phyloP scores from a whole-genome alignment of 2,888 invertebrate species.

The Nephrotoma appendiculata region DNA sequence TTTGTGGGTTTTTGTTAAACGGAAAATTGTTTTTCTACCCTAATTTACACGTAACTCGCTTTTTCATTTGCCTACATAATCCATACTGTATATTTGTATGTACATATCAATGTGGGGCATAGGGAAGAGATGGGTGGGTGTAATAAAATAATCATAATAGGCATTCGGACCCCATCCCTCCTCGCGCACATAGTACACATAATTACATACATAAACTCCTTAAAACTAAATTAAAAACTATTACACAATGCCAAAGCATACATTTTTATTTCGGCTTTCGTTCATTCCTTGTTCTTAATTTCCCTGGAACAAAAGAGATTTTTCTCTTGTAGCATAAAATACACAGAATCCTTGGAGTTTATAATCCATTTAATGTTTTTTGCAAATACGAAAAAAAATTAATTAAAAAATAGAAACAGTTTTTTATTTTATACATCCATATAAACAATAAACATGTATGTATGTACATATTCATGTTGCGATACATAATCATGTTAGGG shows the following conservation, averaged over 20 bases:
- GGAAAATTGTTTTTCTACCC: background rate
- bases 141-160: background rate
- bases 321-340: background rate
- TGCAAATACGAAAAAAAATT: background rate
- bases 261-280: background rate
- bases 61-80: background rate
- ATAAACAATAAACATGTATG: background rate
- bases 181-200: background rate
- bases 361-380: background rate
- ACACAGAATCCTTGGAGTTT: background rate
- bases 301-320: background rate
- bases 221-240: background rate
- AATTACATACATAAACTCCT: background rate
- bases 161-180: background rate
- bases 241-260: background rate
- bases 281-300: background rate
- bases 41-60: background rate
- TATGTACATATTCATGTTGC: background rate
- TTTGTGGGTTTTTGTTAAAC: background rate
- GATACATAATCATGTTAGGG: background rate
- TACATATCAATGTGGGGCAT: background rate
- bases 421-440: background rate
- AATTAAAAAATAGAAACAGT: background rate
- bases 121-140: background rate
- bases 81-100: background rate